Base-by-base conservation (phyloP, 1,140 invertebrate genomes). In the Cherax destructor region DNA sequence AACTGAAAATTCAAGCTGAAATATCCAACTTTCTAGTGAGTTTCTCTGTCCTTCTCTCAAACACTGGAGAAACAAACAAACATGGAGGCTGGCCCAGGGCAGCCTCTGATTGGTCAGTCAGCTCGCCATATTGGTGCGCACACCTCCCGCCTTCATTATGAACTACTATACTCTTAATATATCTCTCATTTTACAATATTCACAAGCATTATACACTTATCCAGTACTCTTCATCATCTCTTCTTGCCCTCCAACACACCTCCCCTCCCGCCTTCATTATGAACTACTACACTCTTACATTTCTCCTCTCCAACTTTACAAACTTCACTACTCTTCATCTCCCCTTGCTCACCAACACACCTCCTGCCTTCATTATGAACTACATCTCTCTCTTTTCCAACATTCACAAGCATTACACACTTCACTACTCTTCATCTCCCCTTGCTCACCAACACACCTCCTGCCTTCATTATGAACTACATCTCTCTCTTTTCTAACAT, bases 1-100 rank as follows among this genome's bases (percentile, higher is more conserved):
- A 61, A 89, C 87, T 24, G 80, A 89, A 89, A 89, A 83, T 89
- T 47, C 79, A 89, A 89, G 87, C 87, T 89, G 87, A 89, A 76
- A 83, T 89, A 49, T 72, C 65, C 87, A 89, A 89, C 87, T 89
- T 89, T 89, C 87, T 89, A 89, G 41, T 0, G 30, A 61, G 49
- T 83, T 83, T 83, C 47, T 76, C 49, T 76, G 87, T 89, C 87
- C 87, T 89, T 77, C 79, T 69, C 87, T 89, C 59, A 50, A 76
- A 72, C 87, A 81, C 87, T 74, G 87, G 69, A 49, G 87, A 89
- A 83, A 89, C 87, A 89, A 89, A 89, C 87, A 89, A 89, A 74
- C 87, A 89, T 89, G 87, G 87, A 81, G 87, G 87, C 87, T 65
- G 77, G 21, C 59, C 49, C 61, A 65, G n/a, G 30, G 9, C 13